Conservation (phyloP, 53 echinoderm and acorn worm genomes). For the Henricia sp. region DNA sequence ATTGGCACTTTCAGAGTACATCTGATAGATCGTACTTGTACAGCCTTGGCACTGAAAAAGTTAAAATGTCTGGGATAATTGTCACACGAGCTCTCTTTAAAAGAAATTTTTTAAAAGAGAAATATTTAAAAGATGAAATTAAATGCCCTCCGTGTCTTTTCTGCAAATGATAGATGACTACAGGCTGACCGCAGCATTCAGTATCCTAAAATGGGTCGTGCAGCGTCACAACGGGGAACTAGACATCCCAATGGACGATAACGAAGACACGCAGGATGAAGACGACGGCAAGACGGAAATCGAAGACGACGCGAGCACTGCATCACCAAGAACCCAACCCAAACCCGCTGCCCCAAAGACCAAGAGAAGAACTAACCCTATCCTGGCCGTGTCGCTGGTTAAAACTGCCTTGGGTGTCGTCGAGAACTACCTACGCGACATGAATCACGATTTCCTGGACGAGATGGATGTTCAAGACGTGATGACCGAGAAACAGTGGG, state of each 20-base stretch:
- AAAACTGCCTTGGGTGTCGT: conserved; percentile 72
- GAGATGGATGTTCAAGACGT: conserved; percentile 9
- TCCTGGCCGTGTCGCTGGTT: conserved; percentile 70
- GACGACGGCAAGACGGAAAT: neutral
- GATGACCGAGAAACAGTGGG: conserved; percentile 81
- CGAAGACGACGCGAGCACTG: neutral
- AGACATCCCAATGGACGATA: conserved; percentile 70
- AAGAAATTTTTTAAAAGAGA: no score
- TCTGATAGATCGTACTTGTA: no score
- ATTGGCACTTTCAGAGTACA: no score
- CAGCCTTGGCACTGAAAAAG: no score
- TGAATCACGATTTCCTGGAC: conserved; percentile 86
- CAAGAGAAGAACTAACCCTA: conserved; percentile 64
- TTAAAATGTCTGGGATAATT: no score
- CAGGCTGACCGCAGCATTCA: conserved; percentile 75
- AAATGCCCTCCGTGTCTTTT: no score
- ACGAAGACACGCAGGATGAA: conserved; percentile 59
- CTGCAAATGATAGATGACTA: conserved; percentile 93
- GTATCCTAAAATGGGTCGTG: conserved; percentile 89
- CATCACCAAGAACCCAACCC: conserved; percentile 32
- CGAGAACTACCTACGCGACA: conserved; percentile 61
- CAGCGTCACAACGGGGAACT: conserved; percentile 84
- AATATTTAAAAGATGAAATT: no score
- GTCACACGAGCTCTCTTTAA: no score
- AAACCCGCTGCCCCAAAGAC: conserved; percentile 8